Conservation (phyloP, 2,797 vertebrate genomes). For the Oreonectes daqikongensis region DNA sequence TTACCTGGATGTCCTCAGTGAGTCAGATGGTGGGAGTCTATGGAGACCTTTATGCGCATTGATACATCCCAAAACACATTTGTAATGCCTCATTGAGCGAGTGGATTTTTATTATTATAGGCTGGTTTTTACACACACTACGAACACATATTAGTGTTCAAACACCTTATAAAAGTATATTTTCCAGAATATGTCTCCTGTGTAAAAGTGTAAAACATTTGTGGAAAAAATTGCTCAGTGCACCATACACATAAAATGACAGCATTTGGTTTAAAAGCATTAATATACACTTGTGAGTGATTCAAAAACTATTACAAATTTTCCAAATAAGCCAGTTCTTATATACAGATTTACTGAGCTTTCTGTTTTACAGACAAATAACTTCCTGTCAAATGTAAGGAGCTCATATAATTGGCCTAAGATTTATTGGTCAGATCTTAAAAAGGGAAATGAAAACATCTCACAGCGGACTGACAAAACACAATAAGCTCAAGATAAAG, state of each 20-base stretch:
- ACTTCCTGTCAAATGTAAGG: background rate
- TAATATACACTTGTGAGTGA: background rate
- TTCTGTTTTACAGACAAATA: background rate
- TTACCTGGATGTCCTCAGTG: too few relatives aligned
- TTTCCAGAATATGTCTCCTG: too few relatives aligned
- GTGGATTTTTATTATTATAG: too few relatives aligned
- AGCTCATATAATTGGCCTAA: background rate
- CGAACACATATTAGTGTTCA: too few relatives aligned
- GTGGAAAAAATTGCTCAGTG: background rate
- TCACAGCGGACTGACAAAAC: constrained; percentile 41
- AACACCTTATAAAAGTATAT: too few relatives aligned
- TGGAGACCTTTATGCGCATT: too few relatives aligned
- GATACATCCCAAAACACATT: too few relatives aligned
- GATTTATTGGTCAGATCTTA: constrained; percentile 24
- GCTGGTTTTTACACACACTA: too few relatives aligned
- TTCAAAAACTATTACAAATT: background rate
- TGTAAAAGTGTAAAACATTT: too few relatives aligned
- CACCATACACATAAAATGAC: background rate
- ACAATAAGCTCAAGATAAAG: constrained; percentile 44
- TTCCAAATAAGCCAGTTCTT: background rate
- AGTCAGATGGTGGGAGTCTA: too few relatives aligned
- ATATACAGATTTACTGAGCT: background rate
- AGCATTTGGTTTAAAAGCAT: constrained; percentile 7
- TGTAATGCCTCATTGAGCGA: too few relatives aligned
- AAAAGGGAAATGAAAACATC: constrained; percentile 45